These are phyloP conservation scores for Aphodius granarius DNA, from an alignment of 2,888 invertebrate species.

Conservation along the genomic window DNA sequence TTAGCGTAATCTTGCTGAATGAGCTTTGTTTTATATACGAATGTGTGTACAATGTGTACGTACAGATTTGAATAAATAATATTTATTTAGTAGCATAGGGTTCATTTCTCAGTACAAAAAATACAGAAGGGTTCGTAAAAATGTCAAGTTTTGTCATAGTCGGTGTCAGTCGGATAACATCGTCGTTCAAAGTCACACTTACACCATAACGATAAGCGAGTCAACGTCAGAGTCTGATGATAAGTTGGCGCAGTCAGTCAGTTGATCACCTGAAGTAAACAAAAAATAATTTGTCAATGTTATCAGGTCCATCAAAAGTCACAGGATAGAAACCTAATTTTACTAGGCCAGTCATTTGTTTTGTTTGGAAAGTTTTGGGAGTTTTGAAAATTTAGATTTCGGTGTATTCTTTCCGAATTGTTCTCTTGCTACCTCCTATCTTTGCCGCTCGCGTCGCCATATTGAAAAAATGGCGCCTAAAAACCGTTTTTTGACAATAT, in stretches of 20 bases:
- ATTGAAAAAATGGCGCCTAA: too few species aligned
- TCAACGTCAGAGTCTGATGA: conserved; percentile 45
- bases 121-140: too few species aligned
- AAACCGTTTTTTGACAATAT: too few species aligned
- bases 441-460: too few species aligned
- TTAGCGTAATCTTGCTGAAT: not conserved
- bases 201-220: conserved; percentile 50
- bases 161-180: not conserved
- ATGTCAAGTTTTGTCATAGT: not conserved
- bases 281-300: not conserved
- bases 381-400: too few species aligned
- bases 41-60: not conserved
- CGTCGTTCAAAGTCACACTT: conserved; percentile 33
- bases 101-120: too few species aligned
- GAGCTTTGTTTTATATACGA: conserved; percentile 3
- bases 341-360: too few species aligned
- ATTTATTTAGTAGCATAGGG: too few species aligned
- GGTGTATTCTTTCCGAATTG: too few species aligned
- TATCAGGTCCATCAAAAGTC: not conserved
- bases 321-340: too few species aligned
- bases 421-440: too few species aligned
- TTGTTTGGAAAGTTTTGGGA: too few species aligned
- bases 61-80: not conserved
- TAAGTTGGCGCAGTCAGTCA: conserved; percentile 24
- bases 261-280: conserved; percentile 19